These are phyloP conservation scores for Ganaspis brasiliensis DNA, from an alignment of 2,888 invertebrate species.

Conservation along the genomic window DNA sequence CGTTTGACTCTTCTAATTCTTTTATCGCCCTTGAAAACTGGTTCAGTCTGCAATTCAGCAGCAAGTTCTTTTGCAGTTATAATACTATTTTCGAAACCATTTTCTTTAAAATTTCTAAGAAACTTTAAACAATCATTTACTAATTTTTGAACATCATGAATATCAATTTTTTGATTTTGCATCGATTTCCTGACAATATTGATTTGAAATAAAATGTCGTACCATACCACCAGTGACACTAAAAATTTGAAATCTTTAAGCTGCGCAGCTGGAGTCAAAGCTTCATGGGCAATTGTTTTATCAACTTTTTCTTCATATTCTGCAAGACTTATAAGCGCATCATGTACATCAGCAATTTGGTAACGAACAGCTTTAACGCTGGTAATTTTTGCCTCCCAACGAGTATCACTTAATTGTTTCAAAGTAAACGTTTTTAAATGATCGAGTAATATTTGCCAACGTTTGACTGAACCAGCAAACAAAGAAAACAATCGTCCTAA, in stretches of 20 bases:
- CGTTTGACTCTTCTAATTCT: constrained; percentile 63
- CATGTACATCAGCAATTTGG: constrained; percentile 69
- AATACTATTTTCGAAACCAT: constrained; percentile 60
- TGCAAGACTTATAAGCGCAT: constrained; percentile 67
- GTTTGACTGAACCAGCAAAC: constrained; percentile 52
- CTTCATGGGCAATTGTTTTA: constrained; percentile 29
- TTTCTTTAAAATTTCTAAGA: constrained; percentile 51
- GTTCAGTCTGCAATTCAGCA: constrained; percentile 65
- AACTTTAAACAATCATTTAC: not conserved
- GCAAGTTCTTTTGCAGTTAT: constrained; percentile 66
- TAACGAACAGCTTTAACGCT: constrained; percentile 65
- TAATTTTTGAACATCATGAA: not conserved
- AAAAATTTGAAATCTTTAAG: constrained; percentile 68
- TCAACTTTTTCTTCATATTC: constrained; percentile 51
- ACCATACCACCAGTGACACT: constrained; percentile 70
- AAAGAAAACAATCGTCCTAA: constrained; percentile 62
- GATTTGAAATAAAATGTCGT: constrained; percentile 70
- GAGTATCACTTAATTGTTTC: constrained; percentile 68
- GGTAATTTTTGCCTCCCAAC: constrained; percentile 67
- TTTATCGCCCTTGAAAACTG: constrained; percentile 65
- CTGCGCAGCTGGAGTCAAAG: constrained; percentile 61
- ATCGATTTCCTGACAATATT: constrained; percentile 53
- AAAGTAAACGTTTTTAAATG: constrained; percentile 62
- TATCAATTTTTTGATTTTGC: constrained; percentile 15
- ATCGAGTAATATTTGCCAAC: constrained; percentile 68